Percentiles rank a stretch among this genome's conserved stretches.
Evolutionary conservation across 1,140 invertebrate genomes (phyloP).

Genomic region (Drosophila micromelanica): DNA sequence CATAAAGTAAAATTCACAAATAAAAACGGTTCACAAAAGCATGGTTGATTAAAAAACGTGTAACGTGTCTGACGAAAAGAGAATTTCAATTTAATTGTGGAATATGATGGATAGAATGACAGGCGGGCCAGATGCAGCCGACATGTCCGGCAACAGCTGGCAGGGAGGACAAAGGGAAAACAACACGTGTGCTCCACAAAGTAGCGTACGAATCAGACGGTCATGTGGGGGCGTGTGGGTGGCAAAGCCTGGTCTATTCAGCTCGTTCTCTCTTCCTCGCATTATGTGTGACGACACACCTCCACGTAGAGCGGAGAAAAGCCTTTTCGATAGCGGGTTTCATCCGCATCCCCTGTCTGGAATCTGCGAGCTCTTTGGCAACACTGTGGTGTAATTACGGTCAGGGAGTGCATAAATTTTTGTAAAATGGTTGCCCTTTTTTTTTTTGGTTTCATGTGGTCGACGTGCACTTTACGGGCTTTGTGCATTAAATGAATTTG

Average conservation of each 20-base stretch:
- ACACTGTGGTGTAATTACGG: constrained; percentile 73
- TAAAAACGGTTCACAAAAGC: neutral
- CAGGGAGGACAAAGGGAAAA: neutral
- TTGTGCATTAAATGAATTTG: constrained; percentile 78
- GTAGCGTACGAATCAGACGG: constrained; percentile 5
- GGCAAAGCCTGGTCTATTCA: neutral
- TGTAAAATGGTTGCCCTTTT: constrained; percentile 59
- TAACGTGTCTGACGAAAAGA: constrained; percentile 7
- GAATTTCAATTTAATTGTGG: constrained; percentile 46
- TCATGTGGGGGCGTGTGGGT: neutral
- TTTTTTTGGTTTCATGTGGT: constrained; percentile 7
- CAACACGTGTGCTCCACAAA: neutral
- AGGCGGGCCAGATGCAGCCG: constrained; percentile 11
- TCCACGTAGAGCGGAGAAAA: neutral
- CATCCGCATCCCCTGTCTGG: neutral
- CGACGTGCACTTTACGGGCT: constrained; percentile 61
- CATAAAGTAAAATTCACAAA: constrained; percentile 12
- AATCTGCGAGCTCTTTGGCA: constrained; percentile 17
- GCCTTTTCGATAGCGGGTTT: neutral
- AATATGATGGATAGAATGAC: constrained; percentile 19
- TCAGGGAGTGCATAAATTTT: constrained; percentile 69
- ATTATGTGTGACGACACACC: constrained; percentile 2
- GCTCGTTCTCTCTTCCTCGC: neutral
- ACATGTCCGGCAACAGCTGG: constrained; percentile 13
- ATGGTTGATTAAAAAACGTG: too few relatives aligned